These are phyloP conservation scores for Girardinichthys multiradiatus DNA, from an alignment of 2,113 vertebrate genomes.

Conservation along the genomic window DNA sequence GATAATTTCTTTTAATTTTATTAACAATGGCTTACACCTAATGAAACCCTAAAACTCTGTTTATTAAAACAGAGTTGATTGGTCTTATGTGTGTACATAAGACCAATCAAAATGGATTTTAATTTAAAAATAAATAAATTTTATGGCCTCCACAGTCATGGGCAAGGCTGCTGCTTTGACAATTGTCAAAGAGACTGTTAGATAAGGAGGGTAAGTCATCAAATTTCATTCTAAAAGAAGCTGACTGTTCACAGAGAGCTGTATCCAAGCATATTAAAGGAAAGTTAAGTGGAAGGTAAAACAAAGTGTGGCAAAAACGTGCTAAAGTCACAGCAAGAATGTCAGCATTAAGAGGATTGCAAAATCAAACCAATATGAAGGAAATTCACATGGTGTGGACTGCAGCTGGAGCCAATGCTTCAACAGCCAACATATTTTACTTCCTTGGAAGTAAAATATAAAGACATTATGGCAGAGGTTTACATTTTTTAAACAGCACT, in stretches of 20 bases:
- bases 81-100: no score
- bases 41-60: no score
- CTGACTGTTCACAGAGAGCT: no score
- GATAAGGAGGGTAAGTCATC: no score
- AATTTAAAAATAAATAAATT: neutral
- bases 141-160: neutral
- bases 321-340: neutral
- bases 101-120: no score
- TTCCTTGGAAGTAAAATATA: neutral
- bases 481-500: no score
- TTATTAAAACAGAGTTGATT: no score
- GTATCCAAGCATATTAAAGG: neutral
- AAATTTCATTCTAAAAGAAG: no score
- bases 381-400: neutral
- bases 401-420: neutral
- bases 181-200: no score
- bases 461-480: neutral
- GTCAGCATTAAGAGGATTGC: neutral
- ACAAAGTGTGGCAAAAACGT: neutral
- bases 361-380: neutral
- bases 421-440: neutral
- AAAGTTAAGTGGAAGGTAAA: neutral
- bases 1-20: no score
- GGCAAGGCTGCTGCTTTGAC: no score
- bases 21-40: no score